Evolutionary conservation across 2,888 invertebrate genomes (phyloP).

Genomic region (Drosophila kuntzei): DNA sequence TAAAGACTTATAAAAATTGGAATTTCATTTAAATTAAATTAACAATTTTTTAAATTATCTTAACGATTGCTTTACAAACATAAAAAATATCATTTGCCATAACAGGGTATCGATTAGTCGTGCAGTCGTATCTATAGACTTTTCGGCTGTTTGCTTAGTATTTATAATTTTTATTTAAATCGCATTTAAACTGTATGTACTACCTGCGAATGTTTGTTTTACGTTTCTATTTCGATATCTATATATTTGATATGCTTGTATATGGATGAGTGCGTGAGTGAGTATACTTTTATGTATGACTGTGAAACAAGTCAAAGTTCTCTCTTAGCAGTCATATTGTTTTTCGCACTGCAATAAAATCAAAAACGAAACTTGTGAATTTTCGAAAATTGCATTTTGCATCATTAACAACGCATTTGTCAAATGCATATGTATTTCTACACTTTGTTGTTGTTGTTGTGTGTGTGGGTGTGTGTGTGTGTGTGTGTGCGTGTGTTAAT

Average conservation of each 20-base stretch:
- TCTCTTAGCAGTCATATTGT: constrained; percentile 17
- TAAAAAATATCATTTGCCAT: background rate
- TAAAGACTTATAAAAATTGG: too few relatives aligned
- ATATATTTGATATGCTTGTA: constrained; percentile 1
- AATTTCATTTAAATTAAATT: too few relatives aligned
- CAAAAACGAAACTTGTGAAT: constrained; percentile 71
- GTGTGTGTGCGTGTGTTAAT: constrained; percentile 74
- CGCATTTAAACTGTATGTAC: constrained; percentile 22
- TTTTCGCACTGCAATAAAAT: constrained; percentile 41
- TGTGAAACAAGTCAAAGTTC: constrained; percentile 21
- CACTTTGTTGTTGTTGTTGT: constrained; percentile 35
- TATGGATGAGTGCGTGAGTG: background rate
- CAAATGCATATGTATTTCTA: constrained; percentile 65
- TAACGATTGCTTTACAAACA: too few relatives aligned
- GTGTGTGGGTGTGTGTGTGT: constrained; percentile 25
- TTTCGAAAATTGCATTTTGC: constrained; percentile 80
- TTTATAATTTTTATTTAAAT: constrained; percentile 54
- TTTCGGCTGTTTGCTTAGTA: constrained; percentile 21
- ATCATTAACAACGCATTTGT: constrained; percentile 81
- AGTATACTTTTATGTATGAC: constrained; percentile 8
- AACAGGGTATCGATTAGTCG: constrained; percentile 7
- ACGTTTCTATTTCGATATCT: constrained; percentile 12
- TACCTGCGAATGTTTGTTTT: constrained; percentile 35
- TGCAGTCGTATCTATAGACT: too few relatives aligned
- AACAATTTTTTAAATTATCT: too few relatives aligned